Evolutionary conservation across 2,113 vertebrate species (phyloP), one percentile per base, ranked within the genome.

Genomic region (Electrona antarctica): DNA sequence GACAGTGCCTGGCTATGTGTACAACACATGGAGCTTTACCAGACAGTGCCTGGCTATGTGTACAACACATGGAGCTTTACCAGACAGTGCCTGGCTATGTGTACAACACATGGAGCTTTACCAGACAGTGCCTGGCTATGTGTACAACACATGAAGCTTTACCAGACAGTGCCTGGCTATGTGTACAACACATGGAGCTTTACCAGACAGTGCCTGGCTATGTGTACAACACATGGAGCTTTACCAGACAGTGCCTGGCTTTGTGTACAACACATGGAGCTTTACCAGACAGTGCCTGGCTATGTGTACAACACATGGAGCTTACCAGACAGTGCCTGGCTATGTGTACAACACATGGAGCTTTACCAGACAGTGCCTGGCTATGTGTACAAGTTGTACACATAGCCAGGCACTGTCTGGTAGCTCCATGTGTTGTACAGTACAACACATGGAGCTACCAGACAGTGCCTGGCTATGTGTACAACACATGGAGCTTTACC

Each of bases 101-200:
- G 84, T 89, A 77, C 72, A 77, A 67, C 79, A 73, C 60, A 88
- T 83, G 72, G 85, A 78, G 69, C 85, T 85, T 83, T 21, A n/a
- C n/a, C 70, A 80, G 84, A 76, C 62, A 57, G 15, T 60, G 72
- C 76, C 82, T 65, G 74, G 79, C 52, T 15, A 76, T 79, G 84
- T 89, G 84, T 89, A 77, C 72, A 77, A 67, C 79, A 73, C 60
- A 88, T 83, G 72, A 84, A 78, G 69, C 85, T 85, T 83, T 21
- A n/a, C n/a, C 70, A 80, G 84, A 76, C 62, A 57, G 15, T 60
- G 72, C 76, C 82, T 65, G 74, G 79, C 52, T 15, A 76, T 79
- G 84, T 89, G 84, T 89, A 77, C 72, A 77, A 67, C 79, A 73
- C 60, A 88, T 83, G 72, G 85, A 78, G 69, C 85, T 85, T 83